Conservation (phyloP, 2,113 vertebrate species). For the Corydoras sp. region DNA sequence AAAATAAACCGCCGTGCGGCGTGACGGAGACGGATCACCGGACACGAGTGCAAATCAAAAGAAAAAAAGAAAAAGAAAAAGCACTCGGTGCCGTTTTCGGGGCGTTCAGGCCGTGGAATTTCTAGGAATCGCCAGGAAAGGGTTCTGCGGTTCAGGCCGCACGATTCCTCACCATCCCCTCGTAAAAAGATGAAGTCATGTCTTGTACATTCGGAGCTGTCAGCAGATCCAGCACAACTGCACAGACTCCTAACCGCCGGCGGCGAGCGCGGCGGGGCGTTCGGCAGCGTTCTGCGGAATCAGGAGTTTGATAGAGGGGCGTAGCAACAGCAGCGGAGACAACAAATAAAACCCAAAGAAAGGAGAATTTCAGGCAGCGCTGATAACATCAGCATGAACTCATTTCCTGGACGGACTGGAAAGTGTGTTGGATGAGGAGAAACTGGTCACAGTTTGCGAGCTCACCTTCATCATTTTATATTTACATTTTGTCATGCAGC, state of each 20-base stretch:
- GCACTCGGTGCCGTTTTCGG: too few relatives aligned
- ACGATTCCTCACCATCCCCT: conserved; percentile 12
- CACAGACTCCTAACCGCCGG: too few relatives aligned
- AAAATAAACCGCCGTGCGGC: neutral
- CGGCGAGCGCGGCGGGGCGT: too few relatives aligned
- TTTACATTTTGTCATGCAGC: too few relatives aligned
- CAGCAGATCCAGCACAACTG: conserved; percentile 15
- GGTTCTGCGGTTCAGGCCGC: neutral
- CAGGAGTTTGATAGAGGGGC: conserved; percentile 5
- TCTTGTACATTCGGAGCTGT: conserved; percentile 21
- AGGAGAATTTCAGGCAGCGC: conserved; percentile 28
- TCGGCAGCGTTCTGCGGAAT: neutral
- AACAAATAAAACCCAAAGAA: conserved; percentile 25
- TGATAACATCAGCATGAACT: conserved; percentile 55
- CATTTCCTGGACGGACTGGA: conserved; percentile 50
- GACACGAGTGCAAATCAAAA: too few relatives aligned
- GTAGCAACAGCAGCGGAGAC: conserved; percentile 20
- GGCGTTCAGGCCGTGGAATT: too few relatives aligned
- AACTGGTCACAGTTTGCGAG: conserved; percentile 36
- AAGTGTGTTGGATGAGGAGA: neutral
- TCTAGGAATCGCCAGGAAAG: neutral
- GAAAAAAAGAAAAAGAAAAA: too few relatives aligned
- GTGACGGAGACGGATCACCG: too few relatives aligned
- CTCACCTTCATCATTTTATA: neutral
- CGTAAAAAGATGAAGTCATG: conserved; percentile 11